These are phyloP conservation scores for Diarsia mendica DNA, from an alignment of 2,888 invertebrate species.

Conservation along the genomic window DNA sequence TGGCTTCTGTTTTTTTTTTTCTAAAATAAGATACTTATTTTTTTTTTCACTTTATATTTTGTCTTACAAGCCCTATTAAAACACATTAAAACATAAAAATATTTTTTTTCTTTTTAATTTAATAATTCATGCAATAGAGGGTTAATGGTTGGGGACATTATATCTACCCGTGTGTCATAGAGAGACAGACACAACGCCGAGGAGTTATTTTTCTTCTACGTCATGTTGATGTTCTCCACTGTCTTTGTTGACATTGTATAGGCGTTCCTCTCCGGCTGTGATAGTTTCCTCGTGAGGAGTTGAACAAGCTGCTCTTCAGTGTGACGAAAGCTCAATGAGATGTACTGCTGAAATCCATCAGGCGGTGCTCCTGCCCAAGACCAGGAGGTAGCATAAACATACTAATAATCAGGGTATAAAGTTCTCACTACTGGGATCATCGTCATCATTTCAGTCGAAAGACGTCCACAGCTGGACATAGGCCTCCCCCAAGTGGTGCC, in stretches of 20 bases:
- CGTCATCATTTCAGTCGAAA: too few species aligned
- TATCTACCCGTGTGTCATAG: background rate
- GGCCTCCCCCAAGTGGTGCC: too few species aligned
- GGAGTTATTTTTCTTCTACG: background rate
- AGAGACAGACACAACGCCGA: background rate
- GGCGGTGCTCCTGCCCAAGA: conserved; percentile 93
- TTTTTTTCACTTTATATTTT: too few species aligned
- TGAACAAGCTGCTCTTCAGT: background rate
- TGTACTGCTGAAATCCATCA: conserved; percentile 94
- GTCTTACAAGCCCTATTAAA: too few species aligned
- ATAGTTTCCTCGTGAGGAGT: background rate
- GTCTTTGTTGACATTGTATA: background rate
- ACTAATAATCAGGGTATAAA: too few species aligned
- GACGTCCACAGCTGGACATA: too few species aligned
- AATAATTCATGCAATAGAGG: too few species aligned
- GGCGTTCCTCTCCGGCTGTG: background rate
- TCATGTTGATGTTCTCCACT: background rate
- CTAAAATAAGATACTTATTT: too few species aligned
- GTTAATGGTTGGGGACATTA: background rate
- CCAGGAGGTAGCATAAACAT: conserved; percentile 70
- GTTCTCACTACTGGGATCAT: too few species aligned
- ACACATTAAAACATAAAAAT: too few species aligned
- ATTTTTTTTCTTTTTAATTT: too few species aligned
- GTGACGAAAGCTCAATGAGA: background rate
- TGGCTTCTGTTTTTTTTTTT: too few species aligned